Base-by-base conservation (phyloP, 2,797 vertebrate genomes). In the Calcarius lapponicus region DNA sequence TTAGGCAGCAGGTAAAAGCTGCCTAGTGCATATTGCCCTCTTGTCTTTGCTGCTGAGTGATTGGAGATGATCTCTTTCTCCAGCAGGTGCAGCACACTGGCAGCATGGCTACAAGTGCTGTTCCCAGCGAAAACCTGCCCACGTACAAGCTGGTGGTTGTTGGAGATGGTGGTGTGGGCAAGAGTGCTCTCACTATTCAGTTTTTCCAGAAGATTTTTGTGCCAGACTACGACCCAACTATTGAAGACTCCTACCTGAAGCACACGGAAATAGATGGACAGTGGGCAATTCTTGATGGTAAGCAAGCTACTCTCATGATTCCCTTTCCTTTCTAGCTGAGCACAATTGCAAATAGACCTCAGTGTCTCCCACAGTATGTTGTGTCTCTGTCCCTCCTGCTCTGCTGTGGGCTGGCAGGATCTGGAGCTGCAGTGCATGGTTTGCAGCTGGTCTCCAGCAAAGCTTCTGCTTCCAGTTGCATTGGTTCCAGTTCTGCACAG, bases 131-230 rank as follows among this genome's bases (percentile, higher is more conserved):
- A 97, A 99, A 99, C 98, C 98, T 99, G 87, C 99, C 99, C 94
- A 99, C 99, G 0, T 99, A 99, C 97, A 99, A 99, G 97, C 98
- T 99, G 97, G 99, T 99, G 95, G 99, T 99, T 95, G 99, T 99
- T 96, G 99, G 99, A 72, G 99, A 99, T 14, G 99, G 99, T 5
- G 99, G 99, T 0, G 99, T 99, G 79, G 99, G 99, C 79, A 99
- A 99, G 97, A 99, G 99, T 1, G 99, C 99, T 17, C 99, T 99
- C 96, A 99, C 99, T 97, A 99, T 99, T 96, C 99, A 99, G 90
- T 99, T 99, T 97, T 99, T 99, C 98, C 99, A 99, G 98, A 99
- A 99, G 98, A 99, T 99, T 97, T 99, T 99, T 58, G 99, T 99
- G 97, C 99, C 99, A 1, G 99, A 99, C 97, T 99, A 99, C 7